Evolutionary conservation across 1,140 invertebrate species (phyloP), one percentile per base, ranked within the genome.

Genomic region (Bombus polaris): DNA sequence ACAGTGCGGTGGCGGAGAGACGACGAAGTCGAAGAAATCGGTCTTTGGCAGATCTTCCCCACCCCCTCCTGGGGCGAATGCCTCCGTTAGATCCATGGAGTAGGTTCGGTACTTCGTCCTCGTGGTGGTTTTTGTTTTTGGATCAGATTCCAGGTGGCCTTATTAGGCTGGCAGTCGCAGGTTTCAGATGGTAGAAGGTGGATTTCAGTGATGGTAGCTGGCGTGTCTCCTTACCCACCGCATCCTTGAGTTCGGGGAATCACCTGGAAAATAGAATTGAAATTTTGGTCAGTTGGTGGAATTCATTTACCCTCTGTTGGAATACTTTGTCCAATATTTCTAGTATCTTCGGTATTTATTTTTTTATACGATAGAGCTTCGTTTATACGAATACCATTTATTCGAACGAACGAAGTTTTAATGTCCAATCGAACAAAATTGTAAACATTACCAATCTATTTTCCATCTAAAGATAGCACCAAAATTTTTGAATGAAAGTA

Each of bases 21-120:
- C 97, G 66, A 98, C 97, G 94, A 98, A 98, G 93, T 98, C 97
- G 95, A 98, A 98, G 95, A 98, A 98, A 94, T 98, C 98, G 74
- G 97, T 97, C 94, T 98, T 98, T 35, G 96, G 96, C 87, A 97
- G 95, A 91, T 97, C 97, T 94, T 97, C 96, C 28, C 91, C 90
- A 39, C 91, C 93, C 85, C 91, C 90, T 42, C 92, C 94, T 10
- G 94, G 94, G 53, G 94, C 96, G 95, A 97, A 97, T 94, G 97
- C 96, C 95, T 97, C 97, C 93, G 97, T 97, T 93, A 98, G 96
- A 96, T 97, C 97, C 97, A 98, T 97, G 78, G 70, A 39, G 39
- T 32, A 35, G 59, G 71, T 83, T 72, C 59, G 66, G 57, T 53
- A 65, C 18, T 70, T 74, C 44, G 77, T 82, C 66, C 68, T 84